Evolutionary conservation across 1,140 invertebrate species (phyloP).

Genomic region (Atta texana): DNA sequence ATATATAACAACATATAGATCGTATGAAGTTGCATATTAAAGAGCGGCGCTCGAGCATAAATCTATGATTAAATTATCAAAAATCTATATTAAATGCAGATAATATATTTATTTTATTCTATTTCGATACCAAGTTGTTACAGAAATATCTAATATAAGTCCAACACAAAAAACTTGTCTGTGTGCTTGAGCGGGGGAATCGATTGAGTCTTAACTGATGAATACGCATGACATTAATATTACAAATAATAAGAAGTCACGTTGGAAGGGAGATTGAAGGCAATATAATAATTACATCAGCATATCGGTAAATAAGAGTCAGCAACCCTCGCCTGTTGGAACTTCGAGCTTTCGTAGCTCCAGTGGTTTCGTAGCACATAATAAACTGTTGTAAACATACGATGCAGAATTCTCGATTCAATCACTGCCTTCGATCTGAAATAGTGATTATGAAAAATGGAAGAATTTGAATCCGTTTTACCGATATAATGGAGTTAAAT

Average conservation of each 20-base stretch:
- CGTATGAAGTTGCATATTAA: neutral
- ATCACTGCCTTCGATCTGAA: neutral
- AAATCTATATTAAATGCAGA: neutral
- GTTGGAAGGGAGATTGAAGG: constrained; percentile 62
- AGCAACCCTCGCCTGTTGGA: constrained; percentile 74
- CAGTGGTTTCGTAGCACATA: constrained; percentile 63
- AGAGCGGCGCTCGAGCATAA: neutral
- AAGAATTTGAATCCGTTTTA: neutral
- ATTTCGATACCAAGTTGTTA: neutral
- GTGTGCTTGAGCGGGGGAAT: neutral
- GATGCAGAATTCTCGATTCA: constrained; percentile 12
- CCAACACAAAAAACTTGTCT: neutral
- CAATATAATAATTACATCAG: constrained; percentile 87
- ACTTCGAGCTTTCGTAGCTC: neutral
- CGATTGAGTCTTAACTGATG: constrained; percentile 62
- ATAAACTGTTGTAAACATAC: constrained; percentile 74
- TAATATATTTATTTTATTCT: constrained; percentile 28
- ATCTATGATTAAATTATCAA: constrained; percentile 11
- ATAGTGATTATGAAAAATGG: neutral
- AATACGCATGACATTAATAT: constrained; percentile 74
- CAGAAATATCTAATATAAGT: neutral
- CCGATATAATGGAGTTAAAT: neutral
- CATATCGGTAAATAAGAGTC: constrained; percentile 86
- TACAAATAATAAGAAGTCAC: constrained; percentile 77
- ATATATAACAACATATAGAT: neutral